Conservation (phyloP, 2,888 invertebrate genomes). For the Erpobdella octoculata region DNA sequence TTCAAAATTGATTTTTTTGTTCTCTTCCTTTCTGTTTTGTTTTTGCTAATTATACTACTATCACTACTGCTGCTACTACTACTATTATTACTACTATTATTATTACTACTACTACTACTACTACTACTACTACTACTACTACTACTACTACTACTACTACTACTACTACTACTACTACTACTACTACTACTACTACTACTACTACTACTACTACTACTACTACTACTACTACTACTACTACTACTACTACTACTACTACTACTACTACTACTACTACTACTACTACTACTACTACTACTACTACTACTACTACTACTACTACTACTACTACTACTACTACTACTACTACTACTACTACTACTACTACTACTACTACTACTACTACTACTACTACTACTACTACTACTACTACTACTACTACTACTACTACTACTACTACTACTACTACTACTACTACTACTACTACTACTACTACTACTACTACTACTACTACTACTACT, state of each 20-base stretch:
- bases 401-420: not conserved
- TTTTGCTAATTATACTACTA: too few relatives aligned
- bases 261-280: not conserved
- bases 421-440: not conserved
- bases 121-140: constrained; percentile 5
- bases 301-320: constrained; percentile 1
- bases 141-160: not conserved
- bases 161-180: constrained; percentile 2
- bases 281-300: not conserved
- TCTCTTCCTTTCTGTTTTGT: too few relatives aligned
- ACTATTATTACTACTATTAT: not conserved
- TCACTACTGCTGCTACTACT: not conserved
- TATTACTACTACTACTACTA: not conserved
- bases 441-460: not conserved
- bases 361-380: constrained; percentile 5
- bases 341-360: not conserved
- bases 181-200: not conserved
- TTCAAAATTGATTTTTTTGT: not conserved
- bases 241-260: constrained; percentile 3
- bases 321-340: constrained; percentile 1
- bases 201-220: constrained; percentile 6
- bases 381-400: not conserved
- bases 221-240: not conserved
- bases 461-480: not conserved
- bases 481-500: not conserved